Evolutionary conservation across 2,888 invertebrate genomes (phyloP).

Genomic region (Macrophya alboannulata): DNA sequence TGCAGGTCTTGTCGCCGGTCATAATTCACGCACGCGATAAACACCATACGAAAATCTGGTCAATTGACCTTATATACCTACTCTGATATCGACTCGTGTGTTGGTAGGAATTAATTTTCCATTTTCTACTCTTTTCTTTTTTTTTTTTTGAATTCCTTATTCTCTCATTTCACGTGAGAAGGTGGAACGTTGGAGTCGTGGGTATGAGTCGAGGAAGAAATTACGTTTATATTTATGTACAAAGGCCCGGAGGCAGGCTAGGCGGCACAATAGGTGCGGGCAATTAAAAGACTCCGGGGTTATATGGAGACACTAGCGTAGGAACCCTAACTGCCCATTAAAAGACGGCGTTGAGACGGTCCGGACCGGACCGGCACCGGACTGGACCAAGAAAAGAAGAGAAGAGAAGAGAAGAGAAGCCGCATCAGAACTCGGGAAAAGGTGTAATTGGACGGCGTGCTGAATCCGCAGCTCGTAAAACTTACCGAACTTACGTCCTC

Average conservation of each 20-base stretch:
- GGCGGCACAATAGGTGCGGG: conserved; percentile 65
- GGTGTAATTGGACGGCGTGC: conserved; percentile 77
- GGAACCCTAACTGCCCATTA: conserved; percentile 76
- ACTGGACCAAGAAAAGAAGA: conserved; percentile 47
- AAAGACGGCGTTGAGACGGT: conserved; percentile 65
- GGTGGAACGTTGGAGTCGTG: background rate
- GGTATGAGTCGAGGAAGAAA: background rate
- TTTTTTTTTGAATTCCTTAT: background rate
- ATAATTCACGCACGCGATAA: conserved; percentile 15
- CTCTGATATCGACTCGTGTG: background rate
- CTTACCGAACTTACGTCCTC: conserved; percentile 57
- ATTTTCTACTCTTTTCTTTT: background rate
- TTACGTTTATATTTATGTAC: background rate
- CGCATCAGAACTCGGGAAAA: conserved; percentile 70
- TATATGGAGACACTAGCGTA: conserved; percentile 72
- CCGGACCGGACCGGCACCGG: background rate
- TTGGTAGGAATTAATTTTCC: background rate
- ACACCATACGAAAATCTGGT: background rate
- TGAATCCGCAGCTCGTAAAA: conserved; percentile 76
- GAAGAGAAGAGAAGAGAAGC: conserved; percentile 67
- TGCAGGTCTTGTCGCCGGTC: background rate
- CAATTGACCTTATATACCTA: background rate
- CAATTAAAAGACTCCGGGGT: conserved; percentile 74
- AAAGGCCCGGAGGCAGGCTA: background rate
- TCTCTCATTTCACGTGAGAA: background rate